Evolutionary conservation across 2,888 invertebrate species (phyloP), one percentile per base, ranked within the genome.

Genomic region (Marasmarcha lunaedactyla): DNA sequence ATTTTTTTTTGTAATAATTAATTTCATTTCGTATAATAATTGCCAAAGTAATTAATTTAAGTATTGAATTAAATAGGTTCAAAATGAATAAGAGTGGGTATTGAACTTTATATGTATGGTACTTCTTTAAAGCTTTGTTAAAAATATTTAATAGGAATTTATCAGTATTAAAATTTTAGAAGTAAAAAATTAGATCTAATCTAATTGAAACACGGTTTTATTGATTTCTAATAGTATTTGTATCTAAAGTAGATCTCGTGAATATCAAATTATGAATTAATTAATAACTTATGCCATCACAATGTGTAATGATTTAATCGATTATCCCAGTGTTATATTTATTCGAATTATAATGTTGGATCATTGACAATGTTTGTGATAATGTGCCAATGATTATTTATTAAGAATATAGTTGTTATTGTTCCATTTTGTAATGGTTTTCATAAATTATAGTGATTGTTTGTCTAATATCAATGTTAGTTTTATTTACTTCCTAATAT

Each of bases 351-450:
- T 20, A 34, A 35, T 42, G 42, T 49, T 47, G 49, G 59, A 81
- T 81, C 81, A 81, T 81, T 81, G 81, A 73, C 76, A 69, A 74
- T 59, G 65, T 72, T 71, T 81, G 84, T 84, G 84, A 84, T 84
- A 83, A 73, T 68, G 84, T 84, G 84, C 84, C 84, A 84, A 84
- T 84, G 84, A 84, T 79, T 77, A 73, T 55, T 55, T 42, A n/a
- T 51, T 68, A 74, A 76, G 65, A 56, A 54, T 55, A 51, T 57
- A 54, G 54, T 3, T 30, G 34, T 34, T 34, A 11, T 30, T 30
- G 47, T 50, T 55, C 20, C 3, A 7, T 7, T n/a, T 35, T 14
- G 40, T 14, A 20, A 33, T 37, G 39, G 12, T 12, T 40, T 14
- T 37, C 33, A 14, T n/a, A 36, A 40, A 37, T 40, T 20, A 15